Base-by-base conservation (phyloP, 2,888 invertebrate genomes). In the Chouioia cunea region DNA sequence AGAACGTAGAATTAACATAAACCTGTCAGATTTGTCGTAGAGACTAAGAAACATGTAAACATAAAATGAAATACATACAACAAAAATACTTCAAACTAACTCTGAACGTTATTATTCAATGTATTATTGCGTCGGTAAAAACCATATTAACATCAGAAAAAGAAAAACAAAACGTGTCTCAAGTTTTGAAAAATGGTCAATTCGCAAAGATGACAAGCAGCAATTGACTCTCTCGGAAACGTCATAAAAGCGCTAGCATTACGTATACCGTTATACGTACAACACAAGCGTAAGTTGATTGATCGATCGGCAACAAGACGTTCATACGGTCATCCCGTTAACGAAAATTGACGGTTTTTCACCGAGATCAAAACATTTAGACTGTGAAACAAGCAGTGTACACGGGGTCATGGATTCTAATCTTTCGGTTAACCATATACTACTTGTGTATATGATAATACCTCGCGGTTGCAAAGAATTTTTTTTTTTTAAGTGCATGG, bases 261-360 rank as follows among this genome's bases (percentile, higher is more conserved):
- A 36, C 12, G n/a, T 66, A 15, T 66, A 63, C 66, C 71, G 71
- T 71, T 71, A 36, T 22, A 36, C 15, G 16, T 50, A 8, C 22
- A n/a, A 59, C 47, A 63, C 56, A 52, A 56, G 60, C 50, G 18
- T 60, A 53, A n/a, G 46, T 53, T 69, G 71, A 69, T 69, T 44
- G 67, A 57, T 47, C 64, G 64, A 64, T 70, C 58, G 64, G 4
- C 47, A 22, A 15, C 15, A n/a, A n/a, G 22, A 18, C 15, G 47
- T 6, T 6, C 12, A 12, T 12, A 2, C 36, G 10, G 36, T 3
- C 50, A 72, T 81, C 76, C 81, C 81, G 81, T 81, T 81, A 79
- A 69, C 63, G 75, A 78, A 78, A 81, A 79, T 78, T 78, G 76
- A 76, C 74, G 75, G 71, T 75, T 75, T 78, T 78, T 74, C 16